These are phyloP conservation scores for Astreopora myriophthalma DNA, from an alignment of 64 coral and sea anemone genomes.

Conservation along the genomic window DNA sequence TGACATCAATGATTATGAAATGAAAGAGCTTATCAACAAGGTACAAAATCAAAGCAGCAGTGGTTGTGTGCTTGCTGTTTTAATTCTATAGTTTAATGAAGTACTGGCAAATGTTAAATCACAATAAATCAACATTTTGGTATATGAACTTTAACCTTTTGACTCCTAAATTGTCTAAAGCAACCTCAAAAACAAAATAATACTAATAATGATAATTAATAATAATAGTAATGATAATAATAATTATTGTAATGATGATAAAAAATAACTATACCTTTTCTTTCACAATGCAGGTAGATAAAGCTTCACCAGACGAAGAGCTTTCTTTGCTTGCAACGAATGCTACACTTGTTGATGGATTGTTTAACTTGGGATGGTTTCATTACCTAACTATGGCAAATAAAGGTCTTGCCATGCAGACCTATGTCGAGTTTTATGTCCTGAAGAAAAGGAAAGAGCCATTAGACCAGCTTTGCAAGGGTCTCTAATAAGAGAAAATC, in stretches of 20 bases:
- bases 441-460: constrained; percentile 60
- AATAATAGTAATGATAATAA: neutral
- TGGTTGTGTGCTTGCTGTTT: too few relatives aligned
- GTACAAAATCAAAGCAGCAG: too few relatives aligned
- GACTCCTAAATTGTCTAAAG: too few relatives aligned
- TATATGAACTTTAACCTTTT: too few relatives aligned
- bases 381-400: constrained; percentile 26
- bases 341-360: constrained; percentile 34
- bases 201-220: too few relatives aligned
- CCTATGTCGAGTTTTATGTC: constrained; percentile 28
- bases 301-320: constrained; percentile 42
- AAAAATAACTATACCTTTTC: constrained; percentile 18
- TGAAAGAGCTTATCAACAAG: too few relatives aligned
- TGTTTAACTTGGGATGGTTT: constrained; percentile 49
- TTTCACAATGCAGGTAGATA: constrained; percentile 31
- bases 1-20: too few relatives aligned
- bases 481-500: constrained; percentile 28
- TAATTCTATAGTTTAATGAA: too few relatives aligned
- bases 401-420: constrained; percentile 57
- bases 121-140: too few relatives aligned
- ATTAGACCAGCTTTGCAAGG: constrained; percentile 59
- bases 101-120: too few relatives aligned
- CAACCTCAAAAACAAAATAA: too few relatives aligned
- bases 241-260: neutral
- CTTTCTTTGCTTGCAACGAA: neutral